Percentiles rank a stretch among this genome's conserved stretches.
phyloP scores from a whole-genome alignment of 2,888 invertebrate species.

The Spilarctia lutea region DNA sequence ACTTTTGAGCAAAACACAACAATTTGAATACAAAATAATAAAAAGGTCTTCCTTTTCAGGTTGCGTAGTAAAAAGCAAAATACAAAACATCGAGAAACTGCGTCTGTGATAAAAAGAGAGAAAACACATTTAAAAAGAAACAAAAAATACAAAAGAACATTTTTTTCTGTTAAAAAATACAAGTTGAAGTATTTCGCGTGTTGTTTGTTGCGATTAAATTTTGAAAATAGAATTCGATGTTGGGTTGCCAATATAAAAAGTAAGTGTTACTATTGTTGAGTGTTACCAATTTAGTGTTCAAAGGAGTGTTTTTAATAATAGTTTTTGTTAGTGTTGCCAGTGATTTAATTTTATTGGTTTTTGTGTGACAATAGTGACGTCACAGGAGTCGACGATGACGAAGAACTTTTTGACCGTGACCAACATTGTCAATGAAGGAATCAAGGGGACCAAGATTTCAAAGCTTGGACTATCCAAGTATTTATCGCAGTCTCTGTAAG shows the following conservation, averaged over 20 bases:
- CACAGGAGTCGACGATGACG: constrained; percentile 83
- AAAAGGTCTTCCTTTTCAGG: constrained; percentile 59
- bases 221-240: constrained; percentile 76
- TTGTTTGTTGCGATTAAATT: constrained; percentile 73
- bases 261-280: constrained; percentile 64
- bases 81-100: constrained; percentile 64
- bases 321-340: constrained; percentile 32
- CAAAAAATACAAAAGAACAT: constrained; percentile 26
- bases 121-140: constrained; percentile 52
- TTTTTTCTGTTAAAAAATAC: constrained; percentile 52
- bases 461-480: constrained; percentile 91
- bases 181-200: constrained; percentile 67
- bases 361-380: constrained; percentile 74
- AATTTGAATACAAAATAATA: constrained; percentile 24
- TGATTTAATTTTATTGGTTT: constrained; percentile 53
- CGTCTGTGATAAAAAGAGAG: constrained; percentile 73
- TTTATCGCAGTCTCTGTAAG: constrained; percentile 93
- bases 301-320: constrained; percentile 18
- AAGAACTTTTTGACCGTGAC: constrained; percentile 88
- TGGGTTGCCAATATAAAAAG: constrained; percentile 74
- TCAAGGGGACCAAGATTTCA: constrained; percentile 91
- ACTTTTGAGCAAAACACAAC: constrained; percentile 45
- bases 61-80: constrained; percentile 37
- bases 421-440: constrained; percentile 90
- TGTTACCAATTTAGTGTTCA: constrained; percentile 34